A percentile compares a stretch with the other conserved stretches of the same genome.
Evolutionary conservation across 1,140 invertebrate genomes (phyloP).

Genomic region (Drosophila truncata): DNA sequence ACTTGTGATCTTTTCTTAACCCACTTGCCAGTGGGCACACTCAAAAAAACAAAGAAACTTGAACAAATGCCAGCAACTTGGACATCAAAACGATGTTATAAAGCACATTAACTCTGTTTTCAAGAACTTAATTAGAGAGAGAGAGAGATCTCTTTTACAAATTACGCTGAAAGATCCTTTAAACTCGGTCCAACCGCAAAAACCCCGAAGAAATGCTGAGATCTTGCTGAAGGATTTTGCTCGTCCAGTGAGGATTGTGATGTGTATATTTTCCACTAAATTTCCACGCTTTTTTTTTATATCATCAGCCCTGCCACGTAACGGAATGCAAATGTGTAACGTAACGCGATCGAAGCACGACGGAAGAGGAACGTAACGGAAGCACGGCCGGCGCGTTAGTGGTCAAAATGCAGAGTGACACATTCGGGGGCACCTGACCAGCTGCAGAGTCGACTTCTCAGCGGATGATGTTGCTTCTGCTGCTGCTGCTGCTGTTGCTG

Average conservation of each 20-base stretch:
- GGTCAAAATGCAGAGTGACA: conserved; percentile 85
- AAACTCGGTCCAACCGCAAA: not conserved
- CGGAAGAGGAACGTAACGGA: conserved; percentile 67
- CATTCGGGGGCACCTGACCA: conserved; percentile 67
- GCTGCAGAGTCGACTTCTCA: conserved; percentile 31
- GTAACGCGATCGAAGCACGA: conserved; percentile 13
- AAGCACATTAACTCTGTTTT: conserved; percentile 4
- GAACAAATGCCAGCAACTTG: conserved; percentile 13
- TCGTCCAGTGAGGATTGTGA: not conserved
- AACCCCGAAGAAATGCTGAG: not conserved
- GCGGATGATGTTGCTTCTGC: conserved; percentile 8
- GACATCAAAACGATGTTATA: not conserved
- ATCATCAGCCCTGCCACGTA: conserved; percentile 9
- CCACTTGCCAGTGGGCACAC: conserved; percentile 19
- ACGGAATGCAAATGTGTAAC: conserved; percentile 3
- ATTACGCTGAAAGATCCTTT: no score
- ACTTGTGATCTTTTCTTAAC: conserved; percentile 33
- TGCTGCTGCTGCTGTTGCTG: not conserved
- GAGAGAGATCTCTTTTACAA: not conserved
- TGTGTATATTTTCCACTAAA: not conserved
- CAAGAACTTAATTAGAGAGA: not conserved
- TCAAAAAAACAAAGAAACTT: conserved; percentile 46
- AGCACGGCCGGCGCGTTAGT: conserved; percentile 84
- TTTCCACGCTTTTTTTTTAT: conserved; percentile 2
- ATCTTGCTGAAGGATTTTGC: not conserved